Evolutionary conservation across 2,113 vertebrate species (phyloP).

Genomic region (Lagenorhynchus albirostris): DNA sequence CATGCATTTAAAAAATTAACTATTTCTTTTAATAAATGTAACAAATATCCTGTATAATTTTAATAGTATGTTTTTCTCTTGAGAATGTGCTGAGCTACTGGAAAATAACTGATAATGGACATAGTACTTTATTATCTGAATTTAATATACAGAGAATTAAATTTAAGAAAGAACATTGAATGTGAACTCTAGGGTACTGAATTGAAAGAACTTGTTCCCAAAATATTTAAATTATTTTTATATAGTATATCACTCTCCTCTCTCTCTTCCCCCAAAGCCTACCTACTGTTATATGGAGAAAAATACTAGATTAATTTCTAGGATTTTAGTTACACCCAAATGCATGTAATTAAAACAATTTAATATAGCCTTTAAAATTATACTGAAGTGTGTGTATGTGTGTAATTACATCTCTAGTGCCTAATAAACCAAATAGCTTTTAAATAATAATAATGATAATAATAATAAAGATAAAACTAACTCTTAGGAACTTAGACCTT

Average conservation of each 20-base stretch:
- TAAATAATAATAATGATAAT: constrained; percentile 53
- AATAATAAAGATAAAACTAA: constrained; percentile 42
- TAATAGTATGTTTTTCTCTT: constrained; percentile 53
- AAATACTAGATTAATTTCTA: constrained; percentile 61
- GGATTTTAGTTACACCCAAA: constrained; percentile 71
- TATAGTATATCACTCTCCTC: neutral
- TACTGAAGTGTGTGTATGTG: neutral
- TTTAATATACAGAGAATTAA: constrained; percentile 60
- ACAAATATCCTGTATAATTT: constrained; percentile 39
- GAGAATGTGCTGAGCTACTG: constrained; percentile 21
- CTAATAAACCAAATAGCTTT: constrained; percentile 58
- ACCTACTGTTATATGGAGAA: constrained; percentile 29
- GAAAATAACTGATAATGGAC: constrained; percentile 33
- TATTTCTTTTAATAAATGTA: constrained; percentile 57
- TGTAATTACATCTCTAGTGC: constrained; percentile 64
- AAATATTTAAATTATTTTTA: constrained; percentile 65
- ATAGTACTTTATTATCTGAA: constrained; percentile 49
- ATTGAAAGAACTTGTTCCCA: constrained; percentile 49
- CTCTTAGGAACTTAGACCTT: constrained; percentile 28
- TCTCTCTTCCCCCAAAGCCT: neutral
- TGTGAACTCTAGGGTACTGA: constrained; percentile 52
- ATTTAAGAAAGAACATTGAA: constrained; percentile 41
- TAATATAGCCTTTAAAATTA: constrained; percentile 70
- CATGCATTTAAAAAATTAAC: constrained; percentile 37
- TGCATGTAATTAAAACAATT: constrained; percentile 71